Percentiles rank a stretch among this genome's conserved stretches.
Conservation (phyloP, 2,113 vertebrate genomes). For the Nesogale talazaci region DNA sequence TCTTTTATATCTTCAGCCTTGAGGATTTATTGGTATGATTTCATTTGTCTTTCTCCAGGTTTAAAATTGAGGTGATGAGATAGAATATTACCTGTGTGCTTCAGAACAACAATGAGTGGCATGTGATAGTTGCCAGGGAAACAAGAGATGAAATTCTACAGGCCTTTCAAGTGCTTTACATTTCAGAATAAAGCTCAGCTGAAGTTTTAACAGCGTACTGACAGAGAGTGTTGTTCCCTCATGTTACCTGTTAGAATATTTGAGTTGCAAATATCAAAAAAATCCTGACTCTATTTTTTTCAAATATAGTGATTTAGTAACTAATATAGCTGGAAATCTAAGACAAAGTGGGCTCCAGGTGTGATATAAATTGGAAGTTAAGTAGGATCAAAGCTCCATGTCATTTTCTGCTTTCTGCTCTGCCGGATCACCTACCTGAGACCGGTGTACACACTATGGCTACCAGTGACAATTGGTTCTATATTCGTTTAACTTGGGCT, state of each 20-base stretch:
- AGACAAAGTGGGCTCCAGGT: neutral
- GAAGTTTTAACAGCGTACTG: slow-evolving; percentile 57
- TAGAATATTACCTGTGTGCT: slow-evolving; percentile 73
- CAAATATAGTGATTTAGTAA: slow-evolving; percentile 42
- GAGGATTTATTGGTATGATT: slow-evolving; percentile 63
- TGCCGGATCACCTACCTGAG: neutral
- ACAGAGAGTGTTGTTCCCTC: slow-evolving; percentile 22
- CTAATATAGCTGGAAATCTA: neutral
- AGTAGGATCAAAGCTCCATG: neutral
- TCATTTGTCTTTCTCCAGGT: slow-evolving; percentile 74
- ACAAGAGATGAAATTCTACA: slow-evolving; percentile 69
- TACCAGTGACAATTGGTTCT: neutral
- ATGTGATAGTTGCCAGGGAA: slow-evolving; percentile 80
- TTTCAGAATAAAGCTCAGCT: slow-evolving; percentile 66
- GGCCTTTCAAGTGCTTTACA: slow-evolving; percentile 56
- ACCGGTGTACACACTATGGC: neutral
- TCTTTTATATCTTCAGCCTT: slow-evolving; percentile 66
- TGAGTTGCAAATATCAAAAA: slow-evolving; percentile 43
- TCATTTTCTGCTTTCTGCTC: neutral
- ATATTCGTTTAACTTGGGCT: neutral
- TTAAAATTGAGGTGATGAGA: slow-evolving; percentile 78
- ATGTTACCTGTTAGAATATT: slow-evolving; percentile 27
- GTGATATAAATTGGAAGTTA: neutral
- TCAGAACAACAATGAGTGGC: slow-evolving; percentile 64
- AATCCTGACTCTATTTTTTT: neutral